Percentiles rank a stretch among this genome's conserved stretches.
These are phyloP conservation scores for Hyposoter dolosus DNA, from an alignment of 2,888 invertebrate genomes.

Conservation along the genomic window DNA sequence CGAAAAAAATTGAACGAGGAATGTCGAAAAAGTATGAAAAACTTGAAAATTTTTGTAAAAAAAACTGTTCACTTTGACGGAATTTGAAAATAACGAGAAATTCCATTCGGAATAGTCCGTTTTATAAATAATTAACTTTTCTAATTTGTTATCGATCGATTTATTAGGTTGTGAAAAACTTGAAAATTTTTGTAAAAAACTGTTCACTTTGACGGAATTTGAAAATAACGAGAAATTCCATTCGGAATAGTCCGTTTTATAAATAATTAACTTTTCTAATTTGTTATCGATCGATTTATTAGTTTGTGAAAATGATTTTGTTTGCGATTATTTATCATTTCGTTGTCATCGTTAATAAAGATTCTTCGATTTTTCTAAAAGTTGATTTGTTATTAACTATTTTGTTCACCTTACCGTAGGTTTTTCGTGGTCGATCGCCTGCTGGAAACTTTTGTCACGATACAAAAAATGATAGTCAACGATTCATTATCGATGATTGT, in stretches of 20 bases:
- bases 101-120: no score
- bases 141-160: no score
- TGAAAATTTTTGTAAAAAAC: neutral
- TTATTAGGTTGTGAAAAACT: no score
- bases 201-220: neutral
- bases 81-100: no score
- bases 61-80: neutral
- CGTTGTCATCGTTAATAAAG: neutral
- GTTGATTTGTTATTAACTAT: neutral
- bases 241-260: no score
- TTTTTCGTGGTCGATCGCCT: neutral
- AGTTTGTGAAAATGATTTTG: no score
- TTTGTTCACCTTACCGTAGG: neutral
- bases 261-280: no score
- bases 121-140: no score
- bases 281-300: no score
- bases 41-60: neutral
- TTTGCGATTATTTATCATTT: no score
- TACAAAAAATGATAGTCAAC: neutral
- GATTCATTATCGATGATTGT: neutral
- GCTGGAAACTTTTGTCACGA: constrained; percentile 1
- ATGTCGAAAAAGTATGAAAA: neutral
- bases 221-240: no score
- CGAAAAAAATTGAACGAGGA: no score
- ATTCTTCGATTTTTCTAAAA: neutral